Conservation (phyloP, 1,140 invertebrate genomes). For the Wiebesia pumilae region DNA sequence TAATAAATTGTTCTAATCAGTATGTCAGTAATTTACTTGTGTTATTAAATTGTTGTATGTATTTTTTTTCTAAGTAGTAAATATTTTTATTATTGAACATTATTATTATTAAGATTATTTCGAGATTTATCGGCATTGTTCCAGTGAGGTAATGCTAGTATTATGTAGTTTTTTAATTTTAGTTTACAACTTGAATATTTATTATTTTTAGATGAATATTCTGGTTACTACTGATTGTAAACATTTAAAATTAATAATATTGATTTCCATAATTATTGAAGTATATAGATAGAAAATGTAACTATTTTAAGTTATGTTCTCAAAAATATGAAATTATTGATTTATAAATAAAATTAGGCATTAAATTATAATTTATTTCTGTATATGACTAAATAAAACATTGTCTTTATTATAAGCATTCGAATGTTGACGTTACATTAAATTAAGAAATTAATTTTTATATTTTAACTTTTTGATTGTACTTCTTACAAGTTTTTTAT, state of each 20-base stretch:
- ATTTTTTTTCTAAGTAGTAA: neutral
- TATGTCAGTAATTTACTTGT: neutral
- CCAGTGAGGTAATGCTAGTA: neutral
- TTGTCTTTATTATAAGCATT: neutral
- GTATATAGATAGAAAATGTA: neutral
- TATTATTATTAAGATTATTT: neutral
- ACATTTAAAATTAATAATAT: neutral
- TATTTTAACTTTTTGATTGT: too few species aligned
- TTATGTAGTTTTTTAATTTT: conserved; percentile 16
- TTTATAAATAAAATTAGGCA: neutral
- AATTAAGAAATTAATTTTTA: neutral
- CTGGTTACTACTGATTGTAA: neutral
- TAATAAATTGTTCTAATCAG: neutral
- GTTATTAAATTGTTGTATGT: neutral
- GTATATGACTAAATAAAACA: neutral
- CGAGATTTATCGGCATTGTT: neutral
- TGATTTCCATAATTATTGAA: neutral
- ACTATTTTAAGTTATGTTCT: neutral
- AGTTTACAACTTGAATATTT: neutral
- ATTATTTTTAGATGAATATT: conserved; percentile 21
- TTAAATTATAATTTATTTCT: neutral
- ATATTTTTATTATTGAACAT: conserved; percentile 19
- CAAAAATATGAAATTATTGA: neutral
- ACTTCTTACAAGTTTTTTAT: too few species aligned
- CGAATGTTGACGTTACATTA: neutral